phyloP scores from a whole-genome alignment of 2,888 invertebrate genomes.

The Polydrusus pterygomalis region DNA sequence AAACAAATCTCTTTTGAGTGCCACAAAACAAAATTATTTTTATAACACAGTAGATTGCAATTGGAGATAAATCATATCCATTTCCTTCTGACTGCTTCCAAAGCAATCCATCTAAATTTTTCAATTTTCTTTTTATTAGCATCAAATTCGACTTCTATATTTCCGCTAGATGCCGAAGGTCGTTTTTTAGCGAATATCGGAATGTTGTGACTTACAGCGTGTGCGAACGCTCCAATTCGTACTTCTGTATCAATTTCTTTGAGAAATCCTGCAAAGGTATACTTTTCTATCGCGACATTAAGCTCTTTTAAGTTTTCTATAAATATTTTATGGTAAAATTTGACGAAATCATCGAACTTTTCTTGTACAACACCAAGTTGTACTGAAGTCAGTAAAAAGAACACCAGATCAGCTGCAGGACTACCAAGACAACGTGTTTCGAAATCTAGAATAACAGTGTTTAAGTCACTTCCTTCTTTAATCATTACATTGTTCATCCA shows the following conservation, averaged over 20 bases:
- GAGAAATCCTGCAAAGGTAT: conserved; percentile 34
- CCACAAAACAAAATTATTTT: too few relatives aligned
- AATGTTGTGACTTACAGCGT: conserved; percentile 21
- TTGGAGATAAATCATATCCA: conserved; percentile 25
- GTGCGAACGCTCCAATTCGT: conserved; percentile 25
- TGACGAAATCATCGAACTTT: conserved; percentile 41
- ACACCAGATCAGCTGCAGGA: conserved; percentile 39
- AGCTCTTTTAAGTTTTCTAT: conserved; percentile 3
- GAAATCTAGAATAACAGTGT: conserved; percentile 46
- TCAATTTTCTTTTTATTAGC: conserved; percentile 33
- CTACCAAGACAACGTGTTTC: conserved; percentile 32
- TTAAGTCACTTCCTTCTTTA: conserved; percentile 21
- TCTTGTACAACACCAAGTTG: conserved; percentile 23
- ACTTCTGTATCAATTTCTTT: conserved; percentile 32
- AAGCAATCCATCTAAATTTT: conserved; percentile 32
- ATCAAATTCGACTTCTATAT: neutral
- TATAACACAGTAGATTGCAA: too few relatives aligned
- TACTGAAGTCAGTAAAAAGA: conserved; percentile 42
- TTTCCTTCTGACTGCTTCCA: conserved; percentile 27
- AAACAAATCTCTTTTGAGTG: too few relatives aligned
- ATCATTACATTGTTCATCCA: conserved; percentile 55
- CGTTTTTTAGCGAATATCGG: conserved; percentile 41
- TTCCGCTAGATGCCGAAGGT: neutral
- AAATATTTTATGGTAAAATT: conserved; percentile 45
- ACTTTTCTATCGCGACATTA: conserved; percentile 35